Evolutionary conservation across 2,113 vertebrate genomes (phyloP), one percentile per base, ranked within the genome.

Genomic region (Mesocricetus auratus): DNA sequence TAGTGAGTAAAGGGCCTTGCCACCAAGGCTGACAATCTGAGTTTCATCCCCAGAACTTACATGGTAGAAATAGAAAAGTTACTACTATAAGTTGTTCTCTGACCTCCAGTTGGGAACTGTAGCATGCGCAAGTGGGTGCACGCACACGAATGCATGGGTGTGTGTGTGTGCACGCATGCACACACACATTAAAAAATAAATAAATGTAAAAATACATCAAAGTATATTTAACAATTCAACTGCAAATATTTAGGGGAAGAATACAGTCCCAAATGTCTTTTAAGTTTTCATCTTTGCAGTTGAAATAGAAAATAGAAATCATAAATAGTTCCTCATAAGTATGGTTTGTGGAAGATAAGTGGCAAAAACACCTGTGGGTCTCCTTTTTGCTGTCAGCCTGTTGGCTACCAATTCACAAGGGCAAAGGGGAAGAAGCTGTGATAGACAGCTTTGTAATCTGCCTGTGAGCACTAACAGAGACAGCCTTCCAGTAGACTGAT

Each of bases 281-380:
- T 94, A 75, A 73, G 15, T 71, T 91, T 85, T 82, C 24, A 60
- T 66, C 77, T 50, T 86, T 91, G 9, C 47, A 92, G 50, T 58
- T 42, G 7, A 93, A 81, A 77, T 4, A 75, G 10, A 87, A 92
- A 86, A 45, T 86, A 21, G 29, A 75, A 95, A 86, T 91, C 62
- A 69, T 2, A 89, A 21, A 26, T 31, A 50, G 21, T 58, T 85
- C 53, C 53, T 53, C 16, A 64, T 42, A 22, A 19, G n/a, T 64
- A 2, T 82, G 33, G 21, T 71, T 86, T 89, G 42, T 86, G 7
- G 24, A 77, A 86, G 47, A 75, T 29, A 73, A n/a, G 92, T 45
- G 13, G 64, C n/a, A 45, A 47, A 88, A 86, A 86, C 4, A n/a
- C 12, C 5, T 71, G 36, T 69, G 31, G 69, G 69, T 21, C 17